Percentiles rank a stretch among this genome's conserved stretches.
phyloP scores from a whole-genome alignment of 2,113 vertebrate genomes.

The Pionites leucogaster region DNA sequence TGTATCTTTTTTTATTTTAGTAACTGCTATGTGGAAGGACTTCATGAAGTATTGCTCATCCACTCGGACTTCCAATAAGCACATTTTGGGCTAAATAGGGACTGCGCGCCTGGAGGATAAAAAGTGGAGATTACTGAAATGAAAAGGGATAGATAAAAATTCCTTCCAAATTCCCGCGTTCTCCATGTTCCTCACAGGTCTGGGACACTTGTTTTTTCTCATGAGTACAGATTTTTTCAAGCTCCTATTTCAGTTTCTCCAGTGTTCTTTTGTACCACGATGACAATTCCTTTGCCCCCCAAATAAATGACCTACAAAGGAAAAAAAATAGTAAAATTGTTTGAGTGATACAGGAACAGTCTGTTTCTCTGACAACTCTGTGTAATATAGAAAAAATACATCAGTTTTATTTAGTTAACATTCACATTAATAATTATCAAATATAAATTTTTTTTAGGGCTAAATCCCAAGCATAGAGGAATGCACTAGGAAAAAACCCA shows the following conservation, averaged over 20 bases:
- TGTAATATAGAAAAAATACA: background rate
- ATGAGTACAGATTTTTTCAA: background rate
- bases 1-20: background rate
- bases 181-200: constrained; percentile 1
- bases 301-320: constrained; percentile 17
- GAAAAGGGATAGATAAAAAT: background rate
- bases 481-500: no score
- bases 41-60: background rate
- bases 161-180: constrained; percentile 25
- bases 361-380: background rate
- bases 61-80: background rate
- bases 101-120: background rate
- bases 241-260: constrained; percentile 28
- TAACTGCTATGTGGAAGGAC: background rate
- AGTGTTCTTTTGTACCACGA: constrained; percentile 24
- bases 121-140: background rate
- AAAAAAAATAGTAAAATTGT: background rate
- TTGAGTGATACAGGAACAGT: background rate
- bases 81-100: background rate
- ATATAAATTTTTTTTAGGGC: background rate
- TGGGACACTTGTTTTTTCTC: background rate
- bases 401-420: background rate
- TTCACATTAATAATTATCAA: background rate
- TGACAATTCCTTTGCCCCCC: background rate
- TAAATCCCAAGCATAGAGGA: no score